Base-by-base conservation (phyloP, 2,113 vertebrate species). In the Herpetotheres cachinnans region DNA sequence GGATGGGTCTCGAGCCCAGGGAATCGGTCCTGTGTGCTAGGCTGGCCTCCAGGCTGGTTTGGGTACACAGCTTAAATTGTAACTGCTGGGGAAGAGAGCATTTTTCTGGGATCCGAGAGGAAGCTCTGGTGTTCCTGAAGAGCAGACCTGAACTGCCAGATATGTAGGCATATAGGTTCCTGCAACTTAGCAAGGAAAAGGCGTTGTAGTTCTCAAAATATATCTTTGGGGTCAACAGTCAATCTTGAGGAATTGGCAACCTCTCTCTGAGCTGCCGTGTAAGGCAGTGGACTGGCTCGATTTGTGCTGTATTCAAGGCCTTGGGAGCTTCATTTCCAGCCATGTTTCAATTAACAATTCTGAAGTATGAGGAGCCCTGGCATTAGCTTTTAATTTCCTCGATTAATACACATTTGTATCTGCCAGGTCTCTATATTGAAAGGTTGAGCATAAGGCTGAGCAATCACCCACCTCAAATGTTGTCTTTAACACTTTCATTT, bases 101-200 rank as follows among this genome's bases (percentile, higher is more conserved):
- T 49, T 74, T 66, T 54, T 38, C 18, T 36, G 46, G 50, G 36
- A 30, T 61, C 50, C 61, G 22, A 24, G 27, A 36, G n/a, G 76
- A 50, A 82, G 27, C 38, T 34, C 29, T 34, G 7, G 6, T n/a
- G 46, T 74, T 86, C 59, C 30, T 69, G 5, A 69, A 78, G 27
- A 61, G 61, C 59, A 44, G 40, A 15, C n/a, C 20, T 74, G 46
- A 78, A 26, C 55, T n/a, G 32, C 38, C 22, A n/a, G 55, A 14
- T 29, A 6, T 1, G 36, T 26, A 36, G 19, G 29, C 0, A 0
- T 16, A 1, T 2, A 15, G 10, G 9, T 59, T 63, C 24, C 40
- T 67, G 63, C 38, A 79, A 55, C 14, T 54, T 10, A 65, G 50
- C 16, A 34, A 56, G 49, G 27, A 47, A 44, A 63, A 86, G 26